Percentiles rank a stretch among this genome's conserved stretches.
Conservation (phyloP, 1,140 invertebrate genomes). For the Solenopsis invicta region DNA sequence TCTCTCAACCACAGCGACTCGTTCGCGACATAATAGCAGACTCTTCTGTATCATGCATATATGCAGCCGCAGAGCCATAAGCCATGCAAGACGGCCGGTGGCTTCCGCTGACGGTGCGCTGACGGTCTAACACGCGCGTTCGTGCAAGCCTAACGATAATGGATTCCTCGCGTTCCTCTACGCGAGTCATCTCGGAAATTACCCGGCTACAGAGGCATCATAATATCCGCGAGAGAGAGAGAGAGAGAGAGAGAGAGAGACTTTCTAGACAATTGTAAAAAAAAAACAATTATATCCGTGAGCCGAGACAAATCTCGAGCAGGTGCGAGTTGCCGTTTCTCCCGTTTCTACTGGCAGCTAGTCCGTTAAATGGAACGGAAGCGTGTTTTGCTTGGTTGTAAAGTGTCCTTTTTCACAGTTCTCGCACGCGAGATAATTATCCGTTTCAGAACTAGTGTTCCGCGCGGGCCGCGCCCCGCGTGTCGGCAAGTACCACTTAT, state of each 20-base stretch:
- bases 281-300: background rate
- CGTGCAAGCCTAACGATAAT: background rate
- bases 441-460: background rate
- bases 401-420: background rate
- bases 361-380: constrained; percentile 20
- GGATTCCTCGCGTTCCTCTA: background rate
- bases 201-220: background rate
- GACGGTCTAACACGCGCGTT: background rate
- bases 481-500: background rate
- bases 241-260: too few species aligned
- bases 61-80: background rate
- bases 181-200: background rate
- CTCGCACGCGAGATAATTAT: constrained; percentile 15
- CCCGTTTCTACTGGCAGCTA: background rate
- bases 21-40: constrained; percentile 4
- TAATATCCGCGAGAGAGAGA: too few species aligned
- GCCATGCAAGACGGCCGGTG: background rate
- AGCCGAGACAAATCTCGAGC: background rate
- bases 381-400: background rate
- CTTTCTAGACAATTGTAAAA: background rate
- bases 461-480: background rate
- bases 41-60: background rate
- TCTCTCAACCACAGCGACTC: constrained; percentile 36
- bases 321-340: background rate
- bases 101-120: background rate